Evolutionary conservation across 2,888 invertebrate genomes (phyloP), one percentile per base, ranked within the genome.

Genomic region (Heliconius cydno): DNA sequence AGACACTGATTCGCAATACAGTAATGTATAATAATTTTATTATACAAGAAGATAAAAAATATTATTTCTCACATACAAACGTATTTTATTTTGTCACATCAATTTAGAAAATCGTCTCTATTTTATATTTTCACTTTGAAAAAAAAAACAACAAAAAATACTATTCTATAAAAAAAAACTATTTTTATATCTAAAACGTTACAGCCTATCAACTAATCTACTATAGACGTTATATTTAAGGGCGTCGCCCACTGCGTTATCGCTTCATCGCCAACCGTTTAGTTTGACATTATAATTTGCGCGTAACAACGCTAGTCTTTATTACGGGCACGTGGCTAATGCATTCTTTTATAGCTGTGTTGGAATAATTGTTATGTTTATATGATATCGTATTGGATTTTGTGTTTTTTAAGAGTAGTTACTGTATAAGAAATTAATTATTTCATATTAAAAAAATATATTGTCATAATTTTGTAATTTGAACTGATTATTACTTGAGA

Each of bases 211-310:
- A 30, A 60, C n/a, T 60, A 60, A 63, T 25, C 66, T 25, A 63
- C 68, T 67, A 70, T 41, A 3, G 34, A 28, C 34, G 15, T 34
- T 57, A 34, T 46, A 28, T 65, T 22, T 77, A 75, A 80, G 81
- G 81, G 81, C 77, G 79, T 78, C 57, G 57, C 73, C 67, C 73
- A 67, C 74, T 60, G 38, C 76, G 75, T 80, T 78, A 80, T 79
- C 82, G 82, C 57, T 70, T 9, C 75, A 81, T 79, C 70, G 77
- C 75, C 65, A 71, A 74, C 76, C 82, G 79, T 80, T 80, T 80
- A 82, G 38, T 46, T 79, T 77, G 81, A 82, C 78, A 77, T 72
- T 74, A 82, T 80, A 79, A 81, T 80, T 82, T 77, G 63, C 76
- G 78, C 73, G 66, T 38, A 52, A 63, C 67, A 52, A 41, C 73